These are phyloP conservation scores for Passer domesticus DNA, from an alignment of 2,113 vertebrate genomes.

Conservation along the genomic window DNA sequence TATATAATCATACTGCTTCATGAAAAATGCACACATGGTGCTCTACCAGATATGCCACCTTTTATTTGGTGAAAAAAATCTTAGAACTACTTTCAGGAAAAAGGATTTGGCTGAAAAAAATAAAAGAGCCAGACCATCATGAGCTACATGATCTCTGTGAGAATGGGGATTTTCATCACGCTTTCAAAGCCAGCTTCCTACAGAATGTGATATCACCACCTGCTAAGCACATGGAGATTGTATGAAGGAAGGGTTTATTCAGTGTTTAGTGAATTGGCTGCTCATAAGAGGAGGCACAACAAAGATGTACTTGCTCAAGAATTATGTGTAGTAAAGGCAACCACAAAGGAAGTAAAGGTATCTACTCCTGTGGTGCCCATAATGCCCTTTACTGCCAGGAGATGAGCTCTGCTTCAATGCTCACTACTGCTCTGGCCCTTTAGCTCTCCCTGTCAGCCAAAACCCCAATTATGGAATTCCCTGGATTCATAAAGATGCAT, in stretches of 20 bases:
- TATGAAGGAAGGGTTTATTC: background rate
- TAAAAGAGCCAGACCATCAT: background rate
- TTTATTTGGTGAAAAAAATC: background rate
- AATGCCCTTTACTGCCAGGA: background rate
- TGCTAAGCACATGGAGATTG: conserved; percentile 32
- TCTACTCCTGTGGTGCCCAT: background rate
- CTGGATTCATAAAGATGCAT: background rate
- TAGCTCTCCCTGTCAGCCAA: background rate
- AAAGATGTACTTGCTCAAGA: background rate
- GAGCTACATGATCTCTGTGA: background rate
- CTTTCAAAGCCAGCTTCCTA: conserved; percentile 20
- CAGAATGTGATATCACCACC: conserved; percentile 12
- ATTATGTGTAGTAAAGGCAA: background rate
- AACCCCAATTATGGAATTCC: background rate
- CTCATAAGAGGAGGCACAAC: background rate
- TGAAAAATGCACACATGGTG: background rate
- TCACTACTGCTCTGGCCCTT: background rate
- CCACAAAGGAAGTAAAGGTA: background rate
- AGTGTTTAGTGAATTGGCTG: background rate
- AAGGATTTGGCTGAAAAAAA: background rate
- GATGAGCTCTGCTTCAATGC: background rate
- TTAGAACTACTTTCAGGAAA: background rate
- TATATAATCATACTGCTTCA: background rate
- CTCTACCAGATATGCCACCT: background rate
- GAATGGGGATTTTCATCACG: background rate